Evolutionary conservation across 1,140 invertebrate species (phyloP).

Genomic region (Trachymyrmex cornetzi): DNA sequence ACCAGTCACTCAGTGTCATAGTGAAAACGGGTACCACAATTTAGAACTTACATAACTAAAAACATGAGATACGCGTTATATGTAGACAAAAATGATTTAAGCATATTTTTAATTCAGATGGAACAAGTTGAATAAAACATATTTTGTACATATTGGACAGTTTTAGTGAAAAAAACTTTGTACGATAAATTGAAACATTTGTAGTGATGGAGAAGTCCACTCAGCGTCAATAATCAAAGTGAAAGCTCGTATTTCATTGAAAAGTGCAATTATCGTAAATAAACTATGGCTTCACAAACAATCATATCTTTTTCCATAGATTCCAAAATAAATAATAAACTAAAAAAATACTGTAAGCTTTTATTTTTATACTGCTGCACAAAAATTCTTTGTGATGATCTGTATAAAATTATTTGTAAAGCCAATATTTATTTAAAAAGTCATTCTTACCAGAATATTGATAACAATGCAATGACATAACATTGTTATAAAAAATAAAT

Average conservation of each 20-base stretch:
- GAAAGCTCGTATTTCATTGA: slow-evolving; percentile 51
- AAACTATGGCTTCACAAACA: slow-evolving; percentile 43
- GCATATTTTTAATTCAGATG: slow-evolving; percentile 40
- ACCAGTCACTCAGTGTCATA: slow-evolving; percentile 22
- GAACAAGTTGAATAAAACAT: slow-evolving; percentile 47
- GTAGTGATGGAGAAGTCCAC: slow-evolving; percentile 24
- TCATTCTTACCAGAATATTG: neutral
- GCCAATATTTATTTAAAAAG: neutral
- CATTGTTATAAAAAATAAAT: neutral
- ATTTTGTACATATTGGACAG: slow-evolving; percentile 26
- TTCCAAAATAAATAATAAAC: slow-evolving; percentile 38
- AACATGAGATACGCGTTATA: slow-evolving; percentile 14
- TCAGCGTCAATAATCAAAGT: slow-evolving; percentile 59
- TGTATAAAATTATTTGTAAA: neutral
- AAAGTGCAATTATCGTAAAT: slow-evolving; percentile 56
- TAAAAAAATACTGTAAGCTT: slow-evolving; percentile 24
- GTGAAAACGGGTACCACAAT: neutral
- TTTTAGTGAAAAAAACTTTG: slow-evolving; percentile 33
- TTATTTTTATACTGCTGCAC: neutral
- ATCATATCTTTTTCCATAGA: slow-evolving; percentile 1
- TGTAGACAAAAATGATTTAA: slow-evolving; percentile 46
- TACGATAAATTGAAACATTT: slow-evolving; percentile 52
- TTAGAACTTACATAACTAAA: slow-evolving; percentile 21
- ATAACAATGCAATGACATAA: neutral
- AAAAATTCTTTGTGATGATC: neutral